phyloP scores from a whole-genome alignment of 1,140 invertebrate genomes.

The Bombus ignitus region DNA sequence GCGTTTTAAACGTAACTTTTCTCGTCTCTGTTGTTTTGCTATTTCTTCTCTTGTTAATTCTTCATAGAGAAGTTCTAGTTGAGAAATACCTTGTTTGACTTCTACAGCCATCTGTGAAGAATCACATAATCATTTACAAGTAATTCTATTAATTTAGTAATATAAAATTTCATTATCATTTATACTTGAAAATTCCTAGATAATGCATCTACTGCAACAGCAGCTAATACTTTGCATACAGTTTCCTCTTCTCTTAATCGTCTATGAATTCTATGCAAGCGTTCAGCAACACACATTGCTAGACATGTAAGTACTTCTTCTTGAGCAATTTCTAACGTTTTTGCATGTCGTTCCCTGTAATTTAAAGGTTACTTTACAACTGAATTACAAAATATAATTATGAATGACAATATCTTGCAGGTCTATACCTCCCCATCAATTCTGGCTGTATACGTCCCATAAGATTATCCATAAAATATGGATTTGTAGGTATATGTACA shows the following conservation, averaged over 20 bases:
- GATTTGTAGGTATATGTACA: slow-evolving; percentile 92
- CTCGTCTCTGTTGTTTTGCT: slow-evolving; percentile 91
- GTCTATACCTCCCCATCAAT: slow-evolving; percentile 87
- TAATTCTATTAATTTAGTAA: background rate
- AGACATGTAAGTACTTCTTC: slow-evolving; percentile 97
- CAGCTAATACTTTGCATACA: slow-evolving; percentile 94
- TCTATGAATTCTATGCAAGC: slow-evolving; percentile 92
- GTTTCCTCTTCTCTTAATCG: slow-evolving; percentile 94
- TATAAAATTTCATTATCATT: background rate
- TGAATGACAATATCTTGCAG: slow-evolving; percentile 16
- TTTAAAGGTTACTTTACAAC: slow-evolving; percentile 64
- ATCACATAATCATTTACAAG: slow-evolving; percentile 16
- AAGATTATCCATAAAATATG: slow-evolving; percentile 93
- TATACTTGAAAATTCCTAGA: slow-evolving; percentile 90
- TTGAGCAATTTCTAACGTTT: slow-evolving; percentile 97
- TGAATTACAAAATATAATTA: background rate
- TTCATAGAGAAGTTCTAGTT: slow-evolving; percentile 91
- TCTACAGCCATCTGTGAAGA: slow-evolving; percentile 90
- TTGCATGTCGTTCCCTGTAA: slow-evolving; percentile 94
- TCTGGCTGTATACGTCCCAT: slow-evolving; percentile 95
- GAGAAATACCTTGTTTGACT: slow-evolving; percentile 93
- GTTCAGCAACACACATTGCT: slow-evolving; percentile 94
- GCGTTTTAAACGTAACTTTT: slow-evolving; percentile 93
- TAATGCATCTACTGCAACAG: slow-evolving; percentile 92
- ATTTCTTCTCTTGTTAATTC: slow-evolving; percentile 93